Evolutionary conservation across 2,113 vertebrate species (phyloP).

Genomic region (Lamprologus tigripictilis): DNA sequence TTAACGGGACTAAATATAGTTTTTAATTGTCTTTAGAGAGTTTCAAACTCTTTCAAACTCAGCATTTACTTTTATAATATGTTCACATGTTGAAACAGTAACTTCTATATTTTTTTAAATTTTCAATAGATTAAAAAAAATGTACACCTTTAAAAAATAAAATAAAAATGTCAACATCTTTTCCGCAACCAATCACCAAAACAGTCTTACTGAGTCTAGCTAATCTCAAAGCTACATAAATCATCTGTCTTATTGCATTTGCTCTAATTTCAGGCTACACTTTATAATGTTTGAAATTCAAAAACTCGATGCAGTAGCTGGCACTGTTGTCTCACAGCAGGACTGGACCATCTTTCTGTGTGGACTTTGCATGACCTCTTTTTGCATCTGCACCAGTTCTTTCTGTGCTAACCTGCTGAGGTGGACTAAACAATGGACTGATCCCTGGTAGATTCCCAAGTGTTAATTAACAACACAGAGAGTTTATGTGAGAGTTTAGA

Average conservation of each 20-base stretch:
- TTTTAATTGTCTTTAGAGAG: background rate
- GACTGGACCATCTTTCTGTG: background rate
- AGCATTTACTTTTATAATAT: background rate
- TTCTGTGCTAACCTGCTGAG: background rate
- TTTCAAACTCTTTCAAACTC: background rate
- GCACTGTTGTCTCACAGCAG: background rate
- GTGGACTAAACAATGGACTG: accelerated
- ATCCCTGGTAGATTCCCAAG: background rate
- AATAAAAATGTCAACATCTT: background rate
- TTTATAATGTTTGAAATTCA: background rate
- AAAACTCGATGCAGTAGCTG: background rate
- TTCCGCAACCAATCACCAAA: accelerated
- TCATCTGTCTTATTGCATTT: background rate
- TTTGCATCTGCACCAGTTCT: background rate
- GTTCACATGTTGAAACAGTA: background rate
- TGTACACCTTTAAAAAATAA: background rate
- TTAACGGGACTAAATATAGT: background rate
- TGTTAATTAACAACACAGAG: background rate
- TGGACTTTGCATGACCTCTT: background rate
- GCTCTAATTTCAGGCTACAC: background rate
- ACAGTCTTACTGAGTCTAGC: background rate
- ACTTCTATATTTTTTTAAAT: background rate
- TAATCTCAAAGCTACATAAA: accelerated
- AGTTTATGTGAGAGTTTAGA: background rate
- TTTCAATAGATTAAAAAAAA: accelerated